A percentile compares a stretch with the other conserved stretches of the same genome.
phyloP scores from a whole-genome alignment of 1,140 invertebrate species.

The Drosophila pruinosa region DNA sequence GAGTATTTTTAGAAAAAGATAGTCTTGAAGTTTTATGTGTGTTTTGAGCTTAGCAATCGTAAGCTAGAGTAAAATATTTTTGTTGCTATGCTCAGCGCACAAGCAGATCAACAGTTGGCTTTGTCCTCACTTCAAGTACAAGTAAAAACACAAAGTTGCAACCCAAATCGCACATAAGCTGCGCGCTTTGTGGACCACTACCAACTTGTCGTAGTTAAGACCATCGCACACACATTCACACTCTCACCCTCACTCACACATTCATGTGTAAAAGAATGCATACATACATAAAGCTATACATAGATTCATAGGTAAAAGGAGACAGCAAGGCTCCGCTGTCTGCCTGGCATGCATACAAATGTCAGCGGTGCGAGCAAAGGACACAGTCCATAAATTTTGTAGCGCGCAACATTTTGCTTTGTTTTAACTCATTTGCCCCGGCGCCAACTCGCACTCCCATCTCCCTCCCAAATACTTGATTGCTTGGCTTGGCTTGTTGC shows the following conservation, averaged over 20 bases:
- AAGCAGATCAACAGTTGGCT: constrained; percentile 72
- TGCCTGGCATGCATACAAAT: constrained; percentile 52
- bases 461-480: neutral
- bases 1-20: neutral
- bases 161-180: constrained; percentile 69
- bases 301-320: constrained; percentile 11
- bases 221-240: neutral
- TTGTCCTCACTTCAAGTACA: constrained; percentile 16
- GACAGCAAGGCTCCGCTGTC: constrained; percentile 15
- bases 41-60: constrained; percentile 21
- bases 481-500: constrained; percentile 27
- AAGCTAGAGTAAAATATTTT: constrained; percentile 47
- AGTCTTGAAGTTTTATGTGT: neutral
- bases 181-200: constrained; percentile 34
- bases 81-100: constrained; percentile 3
- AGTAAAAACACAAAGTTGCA: constrained; percentile 70
- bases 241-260: neutral
- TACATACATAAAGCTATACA: neutral
- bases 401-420: constrained; percentile 55
- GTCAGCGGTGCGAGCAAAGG: constrained; percentile 48
- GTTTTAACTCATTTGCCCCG: constrained; percentile 45
- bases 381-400: constrained; percentile 69
- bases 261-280: neutral
- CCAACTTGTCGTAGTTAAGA: constrained; percentile 31
- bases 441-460: neutral